These are phyloP conservation scores for Ceyx cyanopectus DNA, from an alignment of 2,113 vertebrate genomes.

Conservation along the genomic window DNA sequence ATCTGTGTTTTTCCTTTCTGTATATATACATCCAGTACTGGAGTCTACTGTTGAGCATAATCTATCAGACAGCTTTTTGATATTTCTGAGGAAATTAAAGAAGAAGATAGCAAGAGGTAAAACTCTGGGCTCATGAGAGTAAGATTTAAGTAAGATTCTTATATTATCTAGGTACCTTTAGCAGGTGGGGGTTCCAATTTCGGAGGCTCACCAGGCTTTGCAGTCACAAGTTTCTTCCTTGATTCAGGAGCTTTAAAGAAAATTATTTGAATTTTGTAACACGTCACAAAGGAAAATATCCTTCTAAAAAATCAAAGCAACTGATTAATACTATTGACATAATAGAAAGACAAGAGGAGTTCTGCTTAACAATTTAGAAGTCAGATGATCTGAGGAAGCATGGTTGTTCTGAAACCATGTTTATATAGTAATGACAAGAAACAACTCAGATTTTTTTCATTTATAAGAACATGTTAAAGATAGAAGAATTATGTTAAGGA, in stretches of 20 bases:
- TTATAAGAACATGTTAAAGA: slow-evolving; percentile 18
- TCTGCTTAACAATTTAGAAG: background rate
- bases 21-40: background rate
- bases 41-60: background rate
- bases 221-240: slow-evolving; percentile 73
- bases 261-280: slow-evolving; percentile 66
- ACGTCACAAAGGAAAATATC: background rate
- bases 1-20: too few relatives aligned
- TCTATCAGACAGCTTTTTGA: background rate
- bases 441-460: slow-evolving; percentile 2
- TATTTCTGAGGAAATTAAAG: background rate
- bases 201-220: slow-evolving; percentile 71
- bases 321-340: background rate
- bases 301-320: background rate
- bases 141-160: background rate
- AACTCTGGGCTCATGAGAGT: background rate
- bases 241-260: slow-evolving; percentile 79
- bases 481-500: background rate
- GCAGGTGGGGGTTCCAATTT: slow-evolving; percentile 77
- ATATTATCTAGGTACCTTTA: slow-evolving; percentile 74
- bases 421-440: background rate
- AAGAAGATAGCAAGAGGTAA: background rate
- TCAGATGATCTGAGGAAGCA: background rate
- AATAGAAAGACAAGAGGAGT: slow-evolving; percentile 9
- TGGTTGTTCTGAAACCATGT: background rate